Percentiles rank a stretch among this genome's conserved stretches.
phyloP scores from a whole-genome alignment of 2,888 invertebrate species.

The Dioctria rufipes region DNA sequence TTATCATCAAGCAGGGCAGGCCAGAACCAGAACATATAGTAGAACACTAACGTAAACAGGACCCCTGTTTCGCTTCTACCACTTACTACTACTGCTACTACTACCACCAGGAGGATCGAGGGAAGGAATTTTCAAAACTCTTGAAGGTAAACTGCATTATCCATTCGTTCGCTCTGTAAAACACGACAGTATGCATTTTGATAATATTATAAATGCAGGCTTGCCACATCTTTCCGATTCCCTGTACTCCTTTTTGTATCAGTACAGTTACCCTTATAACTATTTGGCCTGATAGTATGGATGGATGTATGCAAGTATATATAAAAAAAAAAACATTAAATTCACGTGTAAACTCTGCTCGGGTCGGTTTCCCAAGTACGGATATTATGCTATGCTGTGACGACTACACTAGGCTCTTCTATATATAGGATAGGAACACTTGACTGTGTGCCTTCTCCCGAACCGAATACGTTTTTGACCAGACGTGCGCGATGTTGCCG shows the following conservation, averaged over 20 bases:
- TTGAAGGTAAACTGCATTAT: background rate
- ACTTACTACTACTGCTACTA: too few relatives aligned
- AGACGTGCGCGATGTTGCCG: slow-evolving; percentile 24
- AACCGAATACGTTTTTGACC: slow-evolving; percentile 14
- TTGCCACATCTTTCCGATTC: background rate
- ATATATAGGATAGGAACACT: slow-evolving; percentile 4
- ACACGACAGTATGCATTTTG: background rate
- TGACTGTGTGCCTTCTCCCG: slow-evolving; percentile 2
- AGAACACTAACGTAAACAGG: too few relatives aligned
- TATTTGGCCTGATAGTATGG: too few relatives aligned
- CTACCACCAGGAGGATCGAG: background rate
- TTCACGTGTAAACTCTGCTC: too few relatives aligned
- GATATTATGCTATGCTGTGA: too few relatives aligned
- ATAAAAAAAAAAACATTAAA: too few relatives aligned
- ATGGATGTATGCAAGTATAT: too few relatives aligned
- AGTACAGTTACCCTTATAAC: slow-evolving; percentile 12
- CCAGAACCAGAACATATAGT: too few relatives aligned
- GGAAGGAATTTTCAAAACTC: slow-evolving; percentile 3
- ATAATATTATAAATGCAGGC: background rate
- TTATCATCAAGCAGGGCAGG: too few relatives aligned
- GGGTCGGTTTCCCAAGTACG: too few relatives aligned
- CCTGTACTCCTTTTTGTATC: slow-evolving; percentile 18
- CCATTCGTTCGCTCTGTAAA: too few relatives aligned
- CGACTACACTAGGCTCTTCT: background rate
- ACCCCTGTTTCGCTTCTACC: too few relatives aligned